Base-by-base conservation (phyloP, 2,113 vertebrate species). In the Coracopsis vasa region DNA sequence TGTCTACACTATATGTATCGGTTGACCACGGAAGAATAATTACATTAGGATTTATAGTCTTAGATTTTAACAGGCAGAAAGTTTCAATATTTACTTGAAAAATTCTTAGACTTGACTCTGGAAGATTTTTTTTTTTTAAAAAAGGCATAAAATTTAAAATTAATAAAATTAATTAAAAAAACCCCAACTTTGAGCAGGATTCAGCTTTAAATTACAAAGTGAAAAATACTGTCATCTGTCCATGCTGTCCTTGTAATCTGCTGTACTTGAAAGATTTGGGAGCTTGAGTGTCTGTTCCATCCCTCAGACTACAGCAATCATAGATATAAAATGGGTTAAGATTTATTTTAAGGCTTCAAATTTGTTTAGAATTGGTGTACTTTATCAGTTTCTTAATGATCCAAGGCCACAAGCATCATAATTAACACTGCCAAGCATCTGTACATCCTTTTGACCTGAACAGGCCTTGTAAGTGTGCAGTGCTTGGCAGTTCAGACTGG, bases 381-480 rank as follows among this genome's bases (percentile, higher is more conserved):
- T 80, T 83, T 45, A 25, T 69, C 28, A 54, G 25, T 80, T 85
- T 90, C 37, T 66, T 77, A 90, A 84, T 67, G 45, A 84, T 39
- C 20, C 37, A 51, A 56, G n/a, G 56, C 47, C 64, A 35, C 41
- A 75, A 47, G n/a, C 24, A 31, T 82, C 3, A 1, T 54, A 48
- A 73, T 53, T 78, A 79, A 28, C 31, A 37, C 44, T 48, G 51
- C 17, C 1, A 2, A 85, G 44, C 56, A 47, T 60, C 69, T 89
- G 35, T 28, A 20, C 23, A 9, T 47, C 18, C 9, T 74, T 51
- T 13, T 65, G 33, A 15, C 21, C 79, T 72, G 17, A 70, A 3
- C n/a, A 58, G 41, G 13, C 17, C 16, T 70, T 42, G 3, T 28
- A 37, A 82, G 12, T 2, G 0, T 44, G 73, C 45, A 8, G 4